Evolutionary conservation across 2,888 invertebrate species (phyloP).

Genomic region (Drosophila testacea): DNA sequence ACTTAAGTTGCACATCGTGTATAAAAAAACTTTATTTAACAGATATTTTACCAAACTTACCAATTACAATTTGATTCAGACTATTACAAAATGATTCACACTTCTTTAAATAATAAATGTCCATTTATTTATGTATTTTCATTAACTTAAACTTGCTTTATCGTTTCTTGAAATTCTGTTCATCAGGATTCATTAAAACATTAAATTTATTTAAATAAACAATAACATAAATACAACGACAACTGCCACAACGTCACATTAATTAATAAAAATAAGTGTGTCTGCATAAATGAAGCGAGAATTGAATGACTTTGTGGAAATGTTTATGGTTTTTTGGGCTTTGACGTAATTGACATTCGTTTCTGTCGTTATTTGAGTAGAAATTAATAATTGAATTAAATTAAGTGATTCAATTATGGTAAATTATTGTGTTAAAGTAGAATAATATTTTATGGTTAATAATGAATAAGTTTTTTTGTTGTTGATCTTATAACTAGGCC

Average conservation of each 20-base stretch:
- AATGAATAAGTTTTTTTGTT: constrained; percentile 14
- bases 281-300: constrained; percentile 11
- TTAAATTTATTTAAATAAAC: constrained; percentile 32
- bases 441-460: constrained; percentile 1
- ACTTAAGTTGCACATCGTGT: too few species aligned
- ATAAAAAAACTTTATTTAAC: too few species aligned
- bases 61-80: not conserved
- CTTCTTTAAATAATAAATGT: constrained; percentile 4
- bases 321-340: constrained; percentile 16
- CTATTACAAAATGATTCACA: not conserved
- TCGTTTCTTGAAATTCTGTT: constrained; percentile 12
- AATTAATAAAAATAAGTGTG: constrained; percentile 28
- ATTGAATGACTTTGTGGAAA: constrained; percentile 13
- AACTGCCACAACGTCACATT: constrained; percentile 15
- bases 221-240: constrained; percentile 15
- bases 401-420: not conserved
- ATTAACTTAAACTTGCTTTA: constrained; percentile 25
- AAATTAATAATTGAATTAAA: constrained; percentile 1
- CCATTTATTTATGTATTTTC: constrained; percentile 46
- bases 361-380: constrained; percentile 38
- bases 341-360: constrained; percentile 62
- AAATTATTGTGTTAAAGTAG: not conserved
- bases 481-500: constrained; percentile 46
- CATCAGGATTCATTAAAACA: constrained; percentile 23
- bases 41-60: not conserved